A percentile compares a stretch with the other conserved stretches of the same genome.
These are phyloP conservation scores for Crocidura indochinensis DNA, from an alignment of 2,797 vertebrate species.

Conservation along the genomic window DNA sequence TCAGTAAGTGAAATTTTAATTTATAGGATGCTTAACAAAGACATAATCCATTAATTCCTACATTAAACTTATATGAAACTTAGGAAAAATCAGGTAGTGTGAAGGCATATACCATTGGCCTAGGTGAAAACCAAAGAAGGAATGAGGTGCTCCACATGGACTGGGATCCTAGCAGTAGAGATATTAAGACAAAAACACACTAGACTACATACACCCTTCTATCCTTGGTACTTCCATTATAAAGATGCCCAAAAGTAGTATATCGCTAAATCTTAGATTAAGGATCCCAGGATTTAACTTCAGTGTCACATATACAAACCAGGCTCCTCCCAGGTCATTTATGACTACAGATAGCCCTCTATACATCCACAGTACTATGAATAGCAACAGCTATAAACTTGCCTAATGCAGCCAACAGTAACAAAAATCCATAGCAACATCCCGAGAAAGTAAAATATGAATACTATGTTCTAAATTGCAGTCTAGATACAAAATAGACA, in stretches of 20 bases:
- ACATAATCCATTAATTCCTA: background rate
- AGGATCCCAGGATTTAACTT: too few relatives aligned
- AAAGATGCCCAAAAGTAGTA: too few relatives aligned
- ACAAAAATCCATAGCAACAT: background rate
- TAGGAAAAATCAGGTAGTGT: background rate
- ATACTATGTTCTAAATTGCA: background rate
- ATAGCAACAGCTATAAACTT: background rate
- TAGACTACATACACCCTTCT: too few relatives aligned
- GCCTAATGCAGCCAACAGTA: background rate
- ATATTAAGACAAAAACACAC: background rate
- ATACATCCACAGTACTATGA: background rate
- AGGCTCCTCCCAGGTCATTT: too few relatives aligned
- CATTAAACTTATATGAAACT: conserved; percentile 33
- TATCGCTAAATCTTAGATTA: too few relatives aligned
- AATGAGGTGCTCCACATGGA: background rate
- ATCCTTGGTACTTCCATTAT: too few relatives aligned
- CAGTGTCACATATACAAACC: too few relatives aligned
- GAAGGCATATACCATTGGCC: background rate
- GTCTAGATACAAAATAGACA: background rate
- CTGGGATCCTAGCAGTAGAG: background rate
- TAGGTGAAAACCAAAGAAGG: background rate
- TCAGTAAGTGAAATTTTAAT: too few relatives aligned
- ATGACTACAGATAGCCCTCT: background rate
- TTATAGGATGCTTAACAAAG: too few relatives aligned
- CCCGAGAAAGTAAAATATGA: background rate